Conservation (phyloP, 2,797 vertebrate genomes). For the Phataginus tricuspis region DNA sequence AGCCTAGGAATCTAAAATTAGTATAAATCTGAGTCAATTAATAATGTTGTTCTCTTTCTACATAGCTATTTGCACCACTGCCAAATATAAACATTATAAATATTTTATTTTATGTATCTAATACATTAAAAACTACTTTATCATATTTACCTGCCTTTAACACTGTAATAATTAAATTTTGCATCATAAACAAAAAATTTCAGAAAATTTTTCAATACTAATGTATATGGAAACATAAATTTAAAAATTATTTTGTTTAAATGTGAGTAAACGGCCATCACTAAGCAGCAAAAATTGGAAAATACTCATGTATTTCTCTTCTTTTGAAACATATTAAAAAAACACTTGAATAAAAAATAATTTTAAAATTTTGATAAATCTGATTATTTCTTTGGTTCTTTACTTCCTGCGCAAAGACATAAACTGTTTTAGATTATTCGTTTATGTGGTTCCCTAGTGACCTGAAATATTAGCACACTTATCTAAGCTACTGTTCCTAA, state of each 20-base stretch:
- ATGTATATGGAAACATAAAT: neutral
- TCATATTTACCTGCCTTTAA: neutral
- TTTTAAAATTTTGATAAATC: neutral
- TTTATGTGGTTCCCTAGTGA: slow-evolving; percentile 2
- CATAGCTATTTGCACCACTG: neutral
- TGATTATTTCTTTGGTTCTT: slow-evolving; percentile 36
- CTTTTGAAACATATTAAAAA: slow-evolving; percentile 10
- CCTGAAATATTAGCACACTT: slow-evolving; percentile 35
- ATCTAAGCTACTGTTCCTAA: neutral
- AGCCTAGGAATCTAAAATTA: neutral
- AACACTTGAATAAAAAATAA: slow-evolving; percentile 46
- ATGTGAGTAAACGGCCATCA: neutral
- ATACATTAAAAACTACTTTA: neutral
- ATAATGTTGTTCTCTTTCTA: neutral
- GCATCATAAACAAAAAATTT: neutral
- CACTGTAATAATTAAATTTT: neutral
- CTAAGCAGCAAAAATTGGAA: neutral
- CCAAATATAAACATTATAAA: neutral
- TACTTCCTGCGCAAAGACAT: neutral
- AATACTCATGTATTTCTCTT: neutral
- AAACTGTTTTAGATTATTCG: slow-evolving; percentile 38
- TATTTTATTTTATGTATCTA: neutral
- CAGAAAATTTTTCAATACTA: neutral
- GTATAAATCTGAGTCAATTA: neutral
- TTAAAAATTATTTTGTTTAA: neutral